phyloP scores from a whole-genome alignment of 1,140 invertebrate genomes.

The Drosophila eugracilis region DNA sequence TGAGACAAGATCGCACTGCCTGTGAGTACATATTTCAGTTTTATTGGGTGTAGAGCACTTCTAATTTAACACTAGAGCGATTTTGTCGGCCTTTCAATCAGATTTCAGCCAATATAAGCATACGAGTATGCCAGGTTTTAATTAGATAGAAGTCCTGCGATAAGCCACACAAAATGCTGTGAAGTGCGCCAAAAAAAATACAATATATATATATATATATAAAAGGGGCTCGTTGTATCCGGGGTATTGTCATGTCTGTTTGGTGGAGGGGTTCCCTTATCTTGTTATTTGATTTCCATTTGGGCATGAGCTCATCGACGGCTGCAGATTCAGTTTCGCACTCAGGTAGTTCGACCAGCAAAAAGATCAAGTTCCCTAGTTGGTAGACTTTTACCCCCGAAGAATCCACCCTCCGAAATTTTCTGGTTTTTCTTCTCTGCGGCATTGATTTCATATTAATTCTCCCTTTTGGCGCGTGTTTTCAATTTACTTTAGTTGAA shows the following conservation, averaged over 20 bases:
- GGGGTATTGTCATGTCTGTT: conserved; percentile 17
- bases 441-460: conserved; percentile 66
- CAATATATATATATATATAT: conserved; percentile 2
- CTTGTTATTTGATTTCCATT: conserved; percentile 67
- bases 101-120: conserved; percentile 45
- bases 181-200: conserved; percentile 45
- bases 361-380: conserved; percentile 58
- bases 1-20: not conserved
- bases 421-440: not conserved
- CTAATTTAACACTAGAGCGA: conserved; percentile 79
- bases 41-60: conserved; percentile 10
- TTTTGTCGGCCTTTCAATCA: conserved; percentile 72
- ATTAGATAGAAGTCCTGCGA: conserved; percentile 66
- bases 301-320: conserved; percentile 62
- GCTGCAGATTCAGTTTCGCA: conserved; percentile 51
- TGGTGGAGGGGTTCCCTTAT: conserved; percentile 44
- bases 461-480: conserved; percentile 62
- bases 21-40: not conserved
- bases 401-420: conserved; percentile 11
- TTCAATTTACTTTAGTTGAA: conserved; percentile 67
- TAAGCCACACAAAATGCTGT: conserved; percentile 41
- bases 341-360: conserved; percentile 27
- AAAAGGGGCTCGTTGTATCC: conserved; percentile 38
- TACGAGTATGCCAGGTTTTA: conserved; percentile 45
- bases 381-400: conserved; percentile 17